phyloP scores from a whole-genome alignment of 2,113 vertebrate species.

The Anoplopoma fimbria region DNA sequence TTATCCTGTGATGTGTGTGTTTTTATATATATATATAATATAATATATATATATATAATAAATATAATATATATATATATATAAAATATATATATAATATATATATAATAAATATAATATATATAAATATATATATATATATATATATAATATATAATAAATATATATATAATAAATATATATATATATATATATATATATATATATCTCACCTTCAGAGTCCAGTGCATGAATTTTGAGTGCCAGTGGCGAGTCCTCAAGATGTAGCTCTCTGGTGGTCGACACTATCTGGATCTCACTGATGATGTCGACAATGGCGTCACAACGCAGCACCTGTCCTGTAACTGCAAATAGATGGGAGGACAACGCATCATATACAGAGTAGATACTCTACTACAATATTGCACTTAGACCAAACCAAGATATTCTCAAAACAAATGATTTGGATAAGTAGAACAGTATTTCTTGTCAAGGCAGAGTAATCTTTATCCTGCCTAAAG shows the following conservation, averaged over 20 bases:
- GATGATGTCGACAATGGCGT: conserved; percentile 95
- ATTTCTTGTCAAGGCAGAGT: neutral
- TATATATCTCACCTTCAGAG: conserved; percentile 90
- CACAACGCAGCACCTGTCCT: conserved; percentile 94
- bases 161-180: too few relatives aligned
- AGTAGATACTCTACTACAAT: neutral
- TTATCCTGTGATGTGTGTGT: neutral
- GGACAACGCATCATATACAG: neutral
- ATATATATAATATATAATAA: too few relatives aligned
- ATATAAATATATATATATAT: too few relatives aligned
- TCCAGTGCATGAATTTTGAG: conserved; percentile 94
- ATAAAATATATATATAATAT: too few relatives aligned
- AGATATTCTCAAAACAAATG: neutral
- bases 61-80: too few relatives aligned
- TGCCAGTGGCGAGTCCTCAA: conserved; percentile 94
- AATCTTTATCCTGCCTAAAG: neutral
- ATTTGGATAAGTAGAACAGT: neutral
- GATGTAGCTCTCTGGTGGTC: conserved; percentile 95
- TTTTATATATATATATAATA: too few relatives aligned
- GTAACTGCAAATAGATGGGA: conserved; percentile 82
- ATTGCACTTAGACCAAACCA: neutral
- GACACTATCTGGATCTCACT: conserved; percentile 93
- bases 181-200: too few relatives aligned
- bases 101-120: too few relatives aligned
- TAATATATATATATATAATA: too few relatives aligned